A percentile compares a stretch with the other conserved stretches of the same genome.
phyloP scores from a whole-genome alignment of 2,888 invertebrate genomes.

The Noctua pronuba region DNA sequence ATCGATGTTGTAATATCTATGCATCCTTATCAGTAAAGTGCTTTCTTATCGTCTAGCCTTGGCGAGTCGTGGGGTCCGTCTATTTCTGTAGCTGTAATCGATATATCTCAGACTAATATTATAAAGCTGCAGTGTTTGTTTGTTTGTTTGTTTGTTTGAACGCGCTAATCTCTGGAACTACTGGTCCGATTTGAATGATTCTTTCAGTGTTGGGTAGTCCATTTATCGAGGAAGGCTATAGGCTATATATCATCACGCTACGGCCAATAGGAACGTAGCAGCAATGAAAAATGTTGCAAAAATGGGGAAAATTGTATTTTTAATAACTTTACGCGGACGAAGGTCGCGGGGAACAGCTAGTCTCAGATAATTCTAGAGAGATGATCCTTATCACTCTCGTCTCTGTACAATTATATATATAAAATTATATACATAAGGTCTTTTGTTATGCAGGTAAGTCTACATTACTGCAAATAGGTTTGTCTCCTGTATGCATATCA shows the following conservation, averaged over 20 bases:
- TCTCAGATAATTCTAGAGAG: not conserved
- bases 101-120: not conserved
- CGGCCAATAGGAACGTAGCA: no score
- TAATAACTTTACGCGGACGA: no score
- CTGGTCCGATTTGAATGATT: no score
- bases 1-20: not conserved
- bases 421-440: not conserved
- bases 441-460: not conserved
- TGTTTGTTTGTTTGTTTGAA: no score
- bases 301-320: no score
- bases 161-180: no score
- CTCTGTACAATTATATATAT: not conserved
- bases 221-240: no score
- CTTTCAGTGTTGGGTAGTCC: no score
- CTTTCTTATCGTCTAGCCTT: conserved; percentile 11
- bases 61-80: not conserved
- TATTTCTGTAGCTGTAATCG: not conserved
- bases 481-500: not conserved
- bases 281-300: no score
- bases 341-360: no score
- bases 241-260: no score
- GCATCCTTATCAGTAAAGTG: conserved; percentile 12
- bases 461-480: not conserved
- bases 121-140: no score
- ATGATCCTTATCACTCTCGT: not conserved